These are phyloP conservation scores for Psix sp. DNA, from an alignment of 1,140 invertebrate genomes.

Conservation along the genomic window DNA sequence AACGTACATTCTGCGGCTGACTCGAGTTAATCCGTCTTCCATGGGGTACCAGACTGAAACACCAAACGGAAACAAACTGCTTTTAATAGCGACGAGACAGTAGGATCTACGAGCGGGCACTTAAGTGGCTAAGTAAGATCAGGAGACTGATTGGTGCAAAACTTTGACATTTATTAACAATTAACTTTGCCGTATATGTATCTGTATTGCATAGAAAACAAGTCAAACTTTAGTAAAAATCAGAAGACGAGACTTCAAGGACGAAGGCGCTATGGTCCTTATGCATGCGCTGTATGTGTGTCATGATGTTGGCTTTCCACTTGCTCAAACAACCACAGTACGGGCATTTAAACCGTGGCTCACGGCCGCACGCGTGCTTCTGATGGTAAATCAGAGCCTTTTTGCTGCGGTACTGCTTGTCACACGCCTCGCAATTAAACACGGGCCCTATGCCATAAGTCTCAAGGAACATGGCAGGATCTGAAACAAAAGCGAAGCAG, in stretches of 20 bases:
- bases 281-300: slow-evolving; percentile 58
- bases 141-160: no score
- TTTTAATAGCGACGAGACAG: no score
- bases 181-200: no score
- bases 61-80: slow-evolving; percentile 6
- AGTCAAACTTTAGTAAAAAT: background rate
- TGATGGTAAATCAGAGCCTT: slow-evolving; percentile 74
- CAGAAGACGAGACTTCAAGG: slow-evolving; percentile 2
- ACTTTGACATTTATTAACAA: no score
- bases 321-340: slow-evolving; percentile 70
- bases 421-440: slow-evolving; percentile 76
- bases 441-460: slow-evolving; percentile 1
- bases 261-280: slow-evolving; percentile 20
- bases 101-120: no score
- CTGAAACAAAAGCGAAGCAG: background rate
- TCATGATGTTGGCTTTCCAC: slow-evolving; percentile 63
- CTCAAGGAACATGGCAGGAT: slow-evolving; percentile 6
- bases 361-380: slow-evolving; percentile 72
- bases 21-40: background rate
- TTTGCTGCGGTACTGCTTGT: slow-evolving; percentile 75
- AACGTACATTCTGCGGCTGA: slow-evolving; percentile 10
- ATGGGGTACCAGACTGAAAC: slow-evolving; percentile 33
- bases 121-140: no score
- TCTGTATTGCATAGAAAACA: no score
- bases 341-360: slow-evolving; percentile 71